Evolutionary conservation across 2,888 invertebrate species (phyloP), one percentile per base, ranked within the genome.

Genomic region (Ceraclea dissimilis): DNA sequence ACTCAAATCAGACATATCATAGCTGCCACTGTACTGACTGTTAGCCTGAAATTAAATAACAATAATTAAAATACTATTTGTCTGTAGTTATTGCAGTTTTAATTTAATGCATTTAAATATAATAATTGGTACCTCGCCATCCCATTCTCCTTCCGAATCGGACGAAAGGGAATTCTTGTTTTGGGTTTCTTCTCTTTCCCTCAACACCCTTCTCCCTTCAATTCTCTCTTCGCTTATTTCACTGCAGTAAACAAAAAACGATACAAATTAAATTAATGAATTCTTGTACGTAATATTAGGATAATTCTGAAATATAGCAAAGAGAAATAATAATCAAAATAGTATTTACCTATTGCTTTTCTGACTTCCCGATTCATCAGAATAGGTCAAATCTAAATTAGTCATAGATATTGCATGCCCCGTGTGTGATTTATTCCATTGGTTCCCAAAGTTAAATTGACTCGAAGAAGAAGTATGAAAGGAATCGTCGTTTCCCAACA

Each of bases 71-170:
- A 31, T 22, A 18, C 10, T 17, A 19, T 19, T n/a, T 49, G 16
- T 5, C 44, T 6, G 18, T 18, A 6, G 18, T 33, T 11, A 43
- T 43, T 18, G 44, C 4, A 26, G 26, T 26, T 26, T 10, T 10
- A 26, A n/a, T n/a, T 26, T 26, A 26, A 26, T 26, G 10, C 4
- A 26, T 26, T n/a, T n/a, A n/a, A 26, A 26, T 26, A 26, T 26
- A 6, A 10, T 6, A 26, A 10, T 6, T 26, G 4, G 26, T 64
- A 39, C 39, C 16, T 39, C 39, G 79, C 68, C 82, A 60, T 88
- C 88, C 76, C 86, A 84, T 69, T 90, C 90, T 0, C 87, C 87
- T 63, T 86, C 86, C 0, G 86, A 87, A 2, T 87, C 87, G 17
- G 85, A 84, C 0, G 84, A 85, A 57, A 83, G 81, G 59, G 61